A percentile compares a stretch with the other conserved stretches of the same genome.
Conservation (phyloP, 2,113 vertebrate genomes). For the Cariama cristata region DNA sequence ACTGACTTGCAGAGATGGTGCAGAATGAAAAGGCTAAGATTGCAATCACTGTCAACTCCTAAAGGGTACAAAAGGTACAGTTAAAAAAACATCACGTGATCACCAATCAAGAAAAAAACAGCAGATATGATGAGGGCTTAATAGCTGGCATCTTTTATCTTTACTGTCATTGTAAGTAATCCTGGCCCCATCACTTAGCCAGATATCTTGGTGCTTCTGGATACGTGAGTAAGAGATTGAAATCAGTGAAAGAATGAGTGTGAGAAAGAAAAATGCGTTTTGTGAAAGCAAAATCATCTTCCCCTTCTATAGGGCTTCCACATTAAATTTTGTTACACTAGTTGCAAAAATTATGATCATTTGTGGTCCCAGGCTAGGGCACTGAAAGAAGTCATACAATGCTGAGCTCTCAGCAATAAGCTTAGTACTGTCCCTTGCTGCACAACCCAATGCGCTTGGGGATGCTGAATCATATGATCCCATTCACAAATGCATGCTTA, state of each 20-base stretch:
- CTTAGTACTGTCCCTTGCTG: background rate
- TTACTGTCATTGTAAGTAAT: background rate
- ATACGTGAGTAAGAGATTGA: background rate
- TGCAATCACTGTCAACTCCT: constrained; percentile 23
- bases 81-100: background rate
- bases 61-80: background rate
- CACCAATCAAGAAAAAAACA: constrained; percentile 1
- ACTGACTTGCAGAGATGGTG: background rate
- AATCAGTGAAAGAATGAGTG: background rate
- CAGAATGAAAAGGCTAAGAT: constrained; percentile 21
- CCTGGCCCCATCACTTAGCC: background rate
- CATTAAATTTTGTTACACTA: background rate
- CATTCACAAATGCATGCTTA: background rate
- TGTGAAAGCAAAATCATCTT: background rate
- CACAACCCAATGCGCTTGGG: background rate
- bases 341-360: background rate
- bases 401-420: background rate
- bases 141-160: background rate
- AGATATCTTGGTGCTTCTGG: background rate
- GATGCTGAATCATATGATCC: background rate
- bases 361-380: background rate
- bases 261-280: background rate
- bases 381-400: background rate
- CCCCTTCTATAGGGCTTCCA: background rate
- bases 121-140: background rate